Percentiles rank a stretch among this genome's conserved stretches.
Evolutionary conservation across 2,797 vertebrate species (phyloP).

Genomic region (Hippoglossus hippoglossus): DNA sequence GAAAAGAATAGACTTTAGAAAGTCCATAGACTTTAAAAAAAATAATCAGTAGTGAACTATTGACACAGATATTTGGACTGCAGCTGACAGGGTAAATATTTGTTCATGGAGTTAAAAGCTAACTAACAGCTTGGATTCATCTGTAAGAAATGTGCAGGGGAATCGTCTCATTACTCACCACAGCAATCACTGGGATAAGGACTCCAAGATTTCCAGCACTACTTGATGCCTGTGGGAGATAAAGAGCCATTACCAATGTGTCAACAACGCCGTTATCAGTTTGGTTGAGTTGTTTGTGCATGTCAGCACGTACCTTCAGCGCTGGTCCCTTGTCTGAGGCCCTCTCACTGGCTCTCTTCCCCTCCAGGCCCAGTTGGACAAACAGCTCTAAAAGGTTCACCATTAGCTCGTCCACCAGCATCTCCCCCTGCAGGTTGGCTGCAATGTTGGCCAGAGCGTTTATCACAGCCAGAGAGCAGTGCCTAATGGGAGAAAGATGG

Average conservation of each 20-base stretch:
- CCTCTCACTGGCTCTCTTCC: conserved; percentile 95
- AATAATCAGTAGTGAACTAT: conserved; percentile 24
- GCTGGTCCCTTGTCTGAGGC: conserved; percentile 96
- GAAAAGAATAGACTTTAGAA: background rate
- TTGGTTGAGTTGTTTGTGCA: conserved; percentile 28
- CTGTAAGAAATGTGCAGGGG: background rate
- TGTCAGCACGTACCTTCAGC: conserved; percentile 85
- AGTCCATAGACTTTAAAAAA: background rate
- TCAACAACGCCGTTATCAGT: conserved; percentile 6
- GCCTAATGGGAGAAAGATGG: conserved; percentile 75
- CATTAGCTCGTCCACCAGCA: conserved; percentile 94
- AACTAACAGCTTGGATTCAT: conserved; percentile 57
- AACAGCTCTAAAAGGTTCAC: conserved; percentile 97
- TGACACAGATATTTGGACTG: conserved; percentile 46
- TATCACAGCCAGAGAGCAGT: conserved; percentile 97
- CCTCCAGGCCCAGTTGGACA: conserved; percentile 96
- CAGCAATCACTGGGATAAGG: conserved; percentile 97
- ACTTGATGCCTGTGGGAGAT: conserved; percentile 90
- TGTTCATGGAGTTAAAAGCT: conserved; percentile 80
- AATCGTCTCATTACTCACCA: conserved; percentile 86
- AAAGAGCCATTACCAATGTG: conserved; percentile 29
- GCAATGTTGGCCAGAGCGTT: conserved; percentile 97
- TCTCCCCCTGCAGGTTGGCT: conserved; percentile 96
- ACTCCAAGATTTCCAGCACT: conserved; percentile 98
- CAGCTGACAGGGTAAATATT: conserved; percentile 88